Percentiles rank a stretch among this genome's conserved stretches.
Evolutionary conservation across 2,113 vertebrate species (phyloP).

Genomic region (Pelmatolapia mariae): DNA sequence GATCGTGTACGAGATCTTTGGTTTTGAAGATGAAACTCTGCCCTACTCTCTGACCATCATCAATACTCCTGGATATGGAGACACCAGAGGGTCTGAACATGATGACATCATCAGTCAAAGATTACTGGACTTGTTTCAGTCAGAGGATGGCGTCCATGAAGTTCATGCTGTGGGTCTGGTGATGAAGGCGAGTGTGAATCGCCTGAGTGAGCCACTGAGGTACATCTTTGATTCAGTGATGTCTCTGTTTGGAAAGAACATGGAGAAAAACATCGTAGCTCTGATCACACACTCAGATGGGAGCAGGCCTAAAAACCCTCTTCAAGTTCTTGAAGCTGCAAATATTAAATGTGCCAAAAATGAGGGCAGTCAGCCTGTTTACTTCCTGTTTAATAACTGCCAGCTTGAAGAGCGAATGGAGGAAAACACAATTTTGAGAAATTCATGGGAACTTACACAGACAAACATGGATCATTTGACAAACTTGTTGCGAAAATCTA

Average conservation of each 20-base stretch:
- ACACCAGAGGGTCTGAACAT: fast-evolving
- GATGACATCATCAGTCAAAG: fast-evolving
- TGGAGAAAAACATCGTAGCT: fast-evolving
- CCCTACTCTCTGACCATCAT: not conserved
- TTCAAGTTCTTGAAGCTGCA: fast-evolving
- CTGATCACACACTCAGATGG: not conserved
- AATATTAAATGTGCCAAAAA: fast-evolving
- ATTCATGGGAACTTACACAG: fast-evolving
- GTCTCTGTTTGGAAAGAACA: not conserved
- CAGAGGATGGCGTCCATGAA: fast-evolving
- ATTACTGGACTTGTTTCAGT: fast-evolving
- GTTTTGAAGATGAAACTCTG: not conserved
- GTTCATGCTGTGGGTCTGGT: fast-evolving
- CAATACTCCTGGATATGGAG: fast-evolving
- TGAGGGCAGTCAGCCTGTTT: fast-evolving
- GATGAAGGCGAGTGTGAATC: fast-evolving
- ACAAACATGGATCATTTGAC: not conserved
- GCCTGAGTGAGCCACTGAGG: fast-evolving
- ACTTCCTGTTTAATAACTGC: not conserved
- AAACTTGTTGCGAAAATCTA: fast-evolving
- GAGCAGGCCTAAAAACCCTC: fast-evolving
- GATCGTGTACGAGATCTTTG: fast-evolving
- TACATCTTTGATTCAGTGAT: fast-evolving
- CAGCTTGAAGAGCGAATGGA: fast-evolving
- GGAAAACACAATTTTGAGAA: fast-evolving